These are phyloP conservation scores for Ceramica pisi DNA, from an alignment of 2,888 invertebrate genomes.

Conservation along the genomic window DNA sequence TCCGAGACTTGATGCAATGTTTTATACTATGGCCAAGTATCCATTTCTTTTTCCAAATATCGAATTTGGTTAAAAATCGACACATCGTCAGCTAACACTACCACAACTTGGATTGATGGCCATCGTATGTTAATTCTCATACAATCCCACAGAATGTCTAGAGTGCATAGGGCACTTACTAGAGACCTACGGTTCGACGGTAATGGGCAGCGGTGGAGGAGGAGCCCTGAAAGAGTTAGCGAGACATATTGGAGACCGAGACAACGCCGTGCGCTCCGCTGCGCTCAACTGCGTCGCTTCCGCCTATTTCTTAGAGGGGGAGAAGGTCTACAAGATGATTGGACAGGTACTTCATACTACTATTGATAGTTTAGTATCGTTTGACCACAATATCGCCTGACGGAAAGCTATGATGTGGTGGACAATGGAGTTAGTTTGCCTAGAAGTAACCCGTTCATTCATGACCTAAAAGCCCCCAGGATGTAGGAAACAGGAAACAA, in stretches of 20 bases:
- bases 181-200: constrained; percentile 95
- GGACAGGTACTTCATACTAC: no score
- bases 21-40: no score
- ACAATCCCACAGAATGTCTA: constrained; percentile 93
- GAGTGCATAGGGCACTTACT: constrained; percentile 97
- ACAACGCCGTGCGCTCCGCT: constrained; percentile 98
- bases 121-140: background rate
- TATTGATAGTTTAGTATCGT: no score
- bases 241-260: constrained; percentile 98
- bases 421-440: no score
- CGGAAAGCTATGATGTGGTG: no score
- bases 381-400: no score
- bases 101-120: background rate
- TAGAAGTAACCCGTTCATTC: no score
- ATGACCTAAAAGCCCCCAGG: no score
- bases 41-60: no score
- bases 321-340: constrained; percentile 97
- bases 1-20: no score
- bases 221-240: constrained; percentile 97
- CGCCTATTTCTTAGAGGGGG: constrained; percentile 97
- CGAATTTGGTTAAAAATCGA: no score
- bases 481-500: no score
- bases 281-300: constrained; percentile 98
- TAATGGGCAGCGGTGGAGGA: constrained; percentile 95
- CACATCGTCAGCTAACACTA: background rate